A percentile compares a stretch with the other conserved stretches of the same genome.
Conservation (phyloP, 2,888 invertebrate genomes). For the Chloromyia formosa region DNA sequence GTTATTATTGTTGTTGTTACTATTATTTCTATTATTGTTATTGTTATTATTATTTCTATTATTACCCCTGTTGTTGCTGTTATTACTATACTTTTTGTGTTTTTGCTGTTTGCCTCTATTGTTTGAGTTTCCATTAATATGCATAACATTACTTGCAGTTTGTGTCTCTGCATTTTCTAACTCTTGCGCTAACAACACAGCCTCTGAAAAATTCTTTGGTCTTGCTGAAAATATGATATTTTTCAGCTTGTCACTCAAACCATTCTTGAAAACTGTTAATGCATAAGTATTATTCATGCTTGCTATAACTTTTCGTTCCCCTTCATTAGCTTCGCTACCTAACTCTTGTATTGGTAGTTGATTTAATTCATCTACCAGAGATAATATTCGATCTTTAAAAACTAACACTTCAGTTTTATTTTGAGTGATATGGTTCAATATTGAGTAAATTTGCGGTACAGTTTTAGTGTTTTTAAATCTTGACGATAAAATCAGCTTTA, state of each 20-base stretch:
- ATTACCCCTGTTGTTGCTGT: neutral
- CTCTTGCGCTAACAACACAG: slow-evolving; percentile 27
- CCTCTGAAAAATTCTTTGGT: slow-evolving; percentile 32
- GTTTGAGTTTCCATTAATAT: too few relatives aligned
- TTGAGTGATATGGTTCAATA: neutral
- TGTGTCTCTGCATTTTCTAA: slow-evolving; percentile 31
- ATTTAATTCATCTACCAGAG: slow-evolving; percentile 31
- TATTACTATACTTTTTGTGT: neutral
- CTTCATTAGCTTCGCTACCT: neutral
- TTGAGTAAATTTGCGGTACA: slow-evolving; percentile 30
- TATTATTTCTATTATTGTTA: neutral
- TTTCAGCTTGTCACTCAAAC: slow-evolving; percentile 32
- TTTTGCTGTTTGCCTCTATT: neutral
- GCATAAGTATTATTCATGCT: slow-evolving; percentile 29
- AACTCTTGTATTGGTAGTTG: slow-evolving; percentile 20
- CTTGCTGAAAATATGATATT: slow-evolving; percentile 33
- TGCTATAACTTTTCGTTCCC: slow-evolving; percentile 10
- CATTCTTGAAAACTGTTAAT: slow-evolving; percentile 37
- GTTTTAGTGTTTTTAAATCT: slow-evolving; percentile 9
- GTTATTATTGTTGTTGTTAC: too few relatives aligned
- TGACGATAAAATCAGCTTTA: slow-evolving; percentile 17
- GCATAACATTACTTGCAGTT: neutral
- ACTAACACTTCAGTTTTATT: neutral
- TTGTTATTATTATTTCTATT: neutral
- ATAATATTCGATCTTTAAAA: slow-evolving; percentile 32